A percentile compares a stretch with the other conserved stretches of the same genome.
Conservation (phyloP, 1,140 invertebrate species). For the Saccostrea echinata region DNA sequence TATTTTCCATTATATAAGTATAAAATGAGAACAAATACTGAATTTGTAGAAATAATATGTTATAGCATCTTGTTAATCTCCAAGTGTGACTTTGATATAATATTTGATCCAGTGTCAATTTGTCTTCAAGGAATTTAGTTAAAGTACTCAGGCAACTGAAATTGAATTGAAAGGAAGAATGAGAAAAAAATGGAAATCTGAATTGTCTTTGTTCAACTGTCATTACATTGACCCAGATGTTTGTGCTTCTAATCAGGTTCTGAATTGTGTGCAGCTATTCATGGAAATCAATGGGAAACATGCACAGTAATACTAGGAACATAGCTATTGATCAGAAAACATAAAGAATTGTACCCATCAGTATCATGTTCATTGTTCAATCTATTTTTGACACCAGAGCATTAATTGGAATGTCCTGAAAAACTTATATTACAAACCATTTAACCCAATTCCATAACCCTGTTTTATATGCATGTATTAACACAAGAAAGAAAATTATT, state of each 20-base stretch:
- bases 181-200: neutral
- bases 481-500: too few relatives aligned
- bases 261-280: neutral
- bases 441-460: slow-evolving; percentile 2
- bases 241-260: neutral
- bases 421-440: neutral
- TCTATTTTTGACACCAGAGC: neutral
- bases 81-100: too few relatives aligned
- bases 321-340: neutral
- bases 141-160: too few relatives aligned
- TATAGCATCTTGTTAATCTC: too few relatives aligned
- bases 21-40: too few relatives aligned
- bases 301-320: neutral
- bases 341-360: neutral
- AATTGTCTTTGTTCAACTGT: neutral
- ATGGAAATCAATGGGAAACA: neutral
- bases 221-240: slow-evolving; percentile 1
- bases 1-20: too few relatives aligned
- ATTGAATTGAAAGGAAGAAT: neutral
- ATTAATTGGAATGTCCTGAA: slow-evolving; percentile 3
- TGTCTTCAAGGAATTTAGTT: too few relatives aligned
- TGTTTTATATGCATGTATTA: neutral
- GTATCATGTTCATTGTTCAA: neutral
- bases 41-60: too few relatives aligned
- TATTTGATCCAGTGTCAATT: too few relatives aligned